Conservation (phyloP, 1,140 invertebrate genomes). For the Penaeus indicus region DNA sequence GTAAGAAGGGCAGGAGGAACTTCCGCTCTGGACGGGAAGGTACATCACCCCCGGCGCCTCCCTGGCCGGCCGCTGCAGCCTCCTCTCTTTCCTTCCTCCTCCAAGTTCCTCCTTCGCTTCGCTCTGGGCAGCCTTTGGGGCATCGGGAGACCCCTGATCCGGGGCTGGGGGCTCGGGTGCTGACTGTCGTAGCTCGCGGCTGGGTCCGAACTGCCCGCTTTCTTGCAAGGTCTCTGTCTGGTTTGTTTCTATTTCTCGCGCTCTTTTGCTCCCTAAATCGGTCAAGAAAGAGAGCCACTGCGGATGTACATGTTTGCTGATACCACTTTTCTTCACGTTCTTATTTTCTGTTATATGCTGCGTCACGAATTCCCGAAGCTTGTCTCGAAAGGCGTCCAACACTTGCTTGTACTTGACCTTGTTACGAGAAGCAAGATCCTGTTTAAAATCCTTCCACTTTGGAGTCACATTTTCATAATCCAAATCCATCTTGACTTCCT, state of each 20-base stretch:
- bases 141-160: background rate
- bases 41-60: constrained; percentile 49
- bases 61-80: background rate
- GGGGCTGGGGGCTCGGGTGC: no score
- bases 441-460: background rate
- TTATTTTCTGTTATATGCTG: background rate
- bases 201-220: no score
- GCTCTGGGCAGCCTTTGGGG: background rate
- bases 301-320: no score
- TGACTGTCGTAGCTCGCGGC: no score
- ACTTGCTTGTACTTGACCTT: background rate
- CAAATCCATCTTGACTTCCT: background rate
- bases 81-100: background rate
- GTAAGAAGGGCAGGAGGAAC: constrained; percentile 53
- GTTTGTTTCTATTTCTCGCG: no score
- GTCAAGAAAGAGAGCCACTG: no score
- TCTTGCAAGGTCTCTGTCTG: no score
- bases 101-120: background rate
- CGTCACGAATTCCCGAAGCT: background rate
- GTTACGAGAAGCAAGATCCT: background rate
- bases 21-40: constrained; percentile 41
- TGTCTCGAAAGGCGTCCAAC: background rate
- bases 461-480: constrained; percentile 4
- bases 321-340: no score
- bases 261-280: no score